Base-by-base conservation (phyloP, 2,797 vertebrate species). In the Sparus aurata region DNA sequence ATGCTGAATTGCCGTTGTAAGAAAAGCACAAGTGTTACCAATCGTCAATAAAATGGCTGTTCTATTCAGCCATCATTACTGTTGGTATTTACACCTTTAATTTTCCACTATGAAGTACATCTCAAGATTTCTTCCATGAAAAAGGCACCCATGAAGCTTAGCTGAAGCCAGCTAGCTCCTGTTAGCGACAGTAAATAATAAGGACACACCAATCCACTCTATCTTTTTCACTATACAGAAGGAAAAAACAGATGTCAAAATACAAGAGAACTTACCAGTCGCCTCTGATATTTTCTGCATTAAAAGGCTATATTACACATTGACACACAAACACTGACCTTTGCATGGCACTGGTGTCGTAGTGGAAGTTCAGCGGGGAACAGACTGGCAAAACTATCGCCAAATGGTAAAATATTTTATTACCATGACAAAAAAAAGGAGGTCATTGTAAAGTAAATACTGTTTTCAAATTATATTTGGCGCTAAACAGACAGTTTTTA, bases 301-400 rank as follows among this genome's bases (percentile, higher is more conserved):
- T 23, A 25, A 47, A 66, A 60, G 69, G 76, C 72, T 54, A 17
- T 13, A n/a, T 60, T 45, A 15, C 46, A 78, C 60, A 52, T n/a
- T 71, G 45, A 52, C 69, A 66, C 66, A 62, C 46, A 66, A 47
- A 61, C 55, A 62, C n/a, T 41, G 50, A 61, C 38, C 43, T 68
- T 73, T 62, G 38, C 18, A 20, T 5, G 3, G 52, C 9, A 18
- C 41, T 27, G 47, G 43, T 58, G 59, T 3, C 52, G n/a, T 43
- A 22, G 23, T 16, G 3, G 7, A 63, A 43, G 17, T 25, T 50
- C 17, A 60, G 53, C 23, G 27, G 20, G 53, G 11, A 34, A 46
- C 10, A 27, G 30, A 38, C 64, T 49, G 17, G 27, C 5, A 30
- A n/a, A n/a, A n/a, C n/a, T n/a, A n/a, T n/a, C n/a, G n/a, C n/a